phyloP scores from a whole-genome alignment of 2,797 vertebrate genomes.

The Pseudochirops corinnae region DNA sequence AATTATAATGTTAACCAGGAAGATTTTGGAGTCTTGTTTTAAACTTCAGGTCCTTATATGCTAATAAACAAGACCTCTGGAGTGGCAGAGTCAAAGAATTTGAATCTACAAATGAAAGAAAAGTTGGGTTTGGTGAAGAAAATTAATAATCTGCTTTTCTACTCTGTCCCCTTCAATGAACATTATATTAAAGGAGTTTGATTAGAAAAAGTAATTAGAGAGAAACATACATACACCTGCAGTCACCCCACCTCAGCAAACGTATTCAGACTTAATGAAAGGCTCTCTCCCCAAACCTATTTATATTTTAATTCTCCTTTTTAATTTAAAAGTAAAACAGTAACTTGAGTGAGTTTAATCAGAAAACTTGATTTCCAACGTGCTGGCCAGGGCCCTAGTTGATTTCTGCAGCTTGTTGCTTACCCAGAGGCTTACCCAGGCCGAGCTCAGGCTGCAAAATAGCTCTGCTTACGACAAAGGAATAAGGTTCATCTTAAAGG shows the following conservation, averaged over 20 bases:
- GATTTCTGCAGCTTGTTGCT: background rate
- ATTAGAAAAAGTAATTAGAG: background rate
- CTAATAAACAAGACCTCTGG: slow-evolving; percentile 50
- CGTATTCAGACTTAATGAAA: background rate
- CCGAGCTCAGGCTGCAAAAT: background rate
- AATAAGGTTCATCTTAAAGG: slow-evolving; percentile 47
- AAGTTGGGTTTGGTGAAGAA: slow-evolving; percentile 30
- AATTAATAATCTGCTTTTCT: slow-evolving; percentile 11
- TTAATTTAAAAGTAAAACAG: background rate
- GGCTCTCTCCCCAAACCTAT: slow-evolving; percentile 6
- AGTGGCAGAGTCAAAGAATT: slow-evolving; percentile 46
- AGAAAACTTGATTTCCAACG: background rate
- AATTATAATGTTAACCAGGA: background rate
- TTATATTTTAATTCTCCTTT: slow-evolving; percentile 14
- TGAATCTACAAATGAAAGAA: slow-evolving; percentile 47
- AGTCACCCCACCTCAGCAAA: slow-evolving; percentile 16
- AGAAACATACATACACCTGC: slow-evolving; percentile 1
- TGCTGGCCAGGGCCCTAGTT: background rate
- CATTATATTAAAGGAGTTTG: background rate
- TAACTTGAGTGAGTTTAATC: background rate
- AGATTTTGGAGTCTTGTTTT: slow-evolving; percentile 14
- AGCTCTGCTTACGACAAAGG: background rate
- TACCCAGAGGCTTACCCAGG: background rate
- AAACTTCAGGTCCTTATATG: slow-evolving; percentile 22
- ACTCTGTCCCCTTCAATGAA: background rate